Evolutionary conservation across 2,888 invertebrate genomes (phyloP), one percentile per base, ranked within the genome.

Genomic region (Heliothis peltigera): DNA sequence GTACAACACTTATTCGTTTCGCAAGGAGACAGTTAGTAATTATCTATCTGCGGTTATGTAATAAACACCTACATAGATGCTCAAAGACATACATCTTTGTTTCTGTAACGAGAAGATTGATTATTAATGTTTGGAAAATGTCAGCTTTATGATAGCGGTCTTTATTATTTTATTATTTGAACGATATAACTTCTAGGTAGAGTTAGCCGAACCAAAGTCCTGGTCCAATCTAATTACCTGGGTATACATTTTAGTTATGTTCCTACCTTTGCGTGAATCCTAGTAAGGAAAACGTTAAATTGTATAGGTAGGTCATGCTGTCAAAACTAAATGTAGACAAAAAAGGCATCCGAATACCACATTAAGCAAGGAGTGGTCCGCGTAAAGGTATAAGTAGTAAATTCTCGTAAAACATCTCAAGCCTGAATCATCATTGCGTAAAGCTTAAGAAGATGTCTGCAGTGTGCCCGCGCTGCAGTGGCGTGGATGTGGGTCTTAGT

Each of bases 361-460:
- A 79, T 81, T 75, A 79, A 75, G 58, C 53, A 72, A 64, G 80
- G 77, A 81, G 83, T 79, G 82, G 81, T 75, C 57, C 66, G 64
- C 59, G 54, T 64, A 65, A 71, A 75, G 72, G 57, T 75, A 75
- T 74, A 66, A 49, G 54, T 42, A 19, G 70, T 73, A 76, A 81
- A 82, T 84, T 80, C 81, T 81, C 60, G 70, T 80, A 82, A 69
- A 85, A 77, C 77, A 70, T 79, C 75, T 81, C 74, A 70, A 76
- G 81, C 73, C 83, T 88, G 87, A 88, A 82, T 87, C 86, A 88
- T 85, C 77, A 75, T 91, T 91, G 85, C 88, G 90, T 86, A 91
- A 91, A 81, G 52, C 64, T 64, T 77, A 85, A 83, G 85, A 88
- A 87, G 85, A 87, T 68, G 77, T 77, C 80, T 83, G 77, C 81